phyloP scores from a whole-genome alignment of 2,888 invertebrate genomes.

The Synanthedon vespiformis region DNA sequence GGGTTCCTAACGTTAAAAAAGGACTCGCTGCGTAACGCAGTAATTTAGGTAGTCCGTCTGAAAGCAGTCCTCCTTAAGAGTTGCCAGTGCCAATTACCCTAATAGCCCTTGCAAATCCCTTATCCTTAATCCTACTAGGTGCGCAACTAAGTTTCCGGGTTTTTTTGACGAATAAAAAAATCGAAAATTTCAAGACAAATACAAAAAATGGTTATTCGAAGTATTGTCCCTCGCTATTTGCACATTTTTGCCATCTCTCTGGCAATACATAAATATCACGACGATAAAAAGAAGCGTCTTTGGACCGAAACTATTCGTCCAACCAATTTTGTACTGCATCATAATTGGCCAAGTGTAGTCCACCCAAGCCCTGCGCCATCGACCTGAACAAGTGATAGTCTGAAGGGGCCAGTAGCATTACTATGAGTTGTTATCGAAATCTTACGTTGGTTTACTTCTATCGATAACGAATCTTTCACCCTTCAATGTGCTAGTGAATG shows the following conservation, averaged over 20 bases:
- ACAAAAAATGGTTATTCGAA: not conserved
- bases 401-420: not conserved
- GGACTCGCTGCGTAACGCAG: too few relatives aligned
- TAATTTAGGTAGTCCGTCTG: too few relatives aligned
- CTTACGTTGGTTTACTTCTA: too few relatives aligned
- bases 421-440: too few relatives aligned
- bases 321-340: not conserved
- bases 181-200: not conserved
- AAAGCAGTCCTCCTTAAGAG: too few relatives aligned
- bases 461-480: too few relatives aligned
- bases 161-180: not conserved
- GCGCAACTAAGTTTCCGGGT: not conserved
- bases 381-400: not conserved
- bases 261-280: not conserved
- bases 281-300: not conserved
- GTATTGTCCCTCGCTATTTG: not conserved
- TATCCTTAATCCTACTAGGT: too few relatives aligned
- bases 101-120: too few relatives aligned
- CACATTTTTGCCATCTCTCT: not conserved
- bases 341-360: too few relatives aligned
- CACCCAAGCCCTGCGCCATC: not conserved
- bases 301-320: not conserved
- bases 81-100: too few relatives aligned
- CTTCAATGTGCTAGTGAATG: too few relatives aligned
- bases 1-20: too few relatives aligned